Conservation (phyloP, 2,797 vertebrate genomes). For the Gambelia wislizenii region DNA sequence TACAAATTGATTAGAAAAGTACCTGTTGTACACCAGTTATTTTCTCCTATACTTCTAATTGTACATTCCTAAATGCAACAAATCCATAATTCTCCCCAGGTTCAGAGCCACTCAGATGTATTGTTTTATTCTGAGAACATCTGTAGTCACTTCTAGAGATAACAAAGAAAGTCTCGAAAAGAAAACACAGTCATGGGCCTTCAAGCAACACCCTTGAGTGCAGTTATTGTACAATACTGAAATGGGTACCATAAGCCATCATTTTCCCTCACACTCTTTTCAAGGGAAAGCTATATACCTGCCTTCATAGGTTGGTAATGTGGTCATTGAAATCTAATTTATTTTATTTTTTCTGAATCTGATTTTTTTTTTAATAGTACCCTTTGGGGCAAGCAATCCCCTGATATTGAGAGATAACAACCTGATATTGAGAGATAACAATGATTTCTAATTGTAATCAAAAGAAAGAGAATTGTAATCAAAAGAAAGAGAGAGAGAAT, state of each 20-base stretch:
- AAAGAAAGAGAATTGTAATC: conserved; percentile 20
- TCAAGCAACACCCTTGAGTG: not conserved
- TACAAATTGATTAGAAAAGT: not conserved
- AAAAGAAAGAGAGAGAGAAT: too few relatives aligned
- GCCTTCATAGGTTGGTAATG: not conserved
- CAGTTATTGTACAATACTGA: not conserved
- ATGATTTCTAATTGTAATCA: conserved; percentile 32
- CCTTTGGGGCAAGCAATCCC: not conserved
- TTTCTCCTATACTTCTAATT: not conserved
- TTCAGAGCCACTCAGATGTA: not conserved
- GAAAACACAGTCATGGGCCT: not conserved
- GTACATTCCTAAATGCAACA: not conserved
- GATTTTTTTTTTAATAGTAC: not conserved
- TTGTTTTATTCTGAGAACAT: not conserved
- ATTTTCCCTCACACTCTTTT: not conserved
- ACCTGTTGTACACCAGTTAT: not conserved
- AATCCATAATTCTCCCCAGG: not conserved
- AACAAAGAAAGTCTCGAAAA: not conserved
- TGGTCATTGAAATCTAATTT: not conserved
- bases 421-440: not conserved
- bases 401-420: not conserved
- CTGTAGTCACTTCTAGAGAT: not conserved
- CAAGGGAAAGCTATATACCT: not conserved
- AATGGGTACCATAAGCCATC: not conserved
- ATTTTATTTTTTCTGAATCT: not conserved